Evolutionary conservation across 2,888 invertebrate species (phyloP).

Genomic region (Cryptosula pallasiana): DNA sequence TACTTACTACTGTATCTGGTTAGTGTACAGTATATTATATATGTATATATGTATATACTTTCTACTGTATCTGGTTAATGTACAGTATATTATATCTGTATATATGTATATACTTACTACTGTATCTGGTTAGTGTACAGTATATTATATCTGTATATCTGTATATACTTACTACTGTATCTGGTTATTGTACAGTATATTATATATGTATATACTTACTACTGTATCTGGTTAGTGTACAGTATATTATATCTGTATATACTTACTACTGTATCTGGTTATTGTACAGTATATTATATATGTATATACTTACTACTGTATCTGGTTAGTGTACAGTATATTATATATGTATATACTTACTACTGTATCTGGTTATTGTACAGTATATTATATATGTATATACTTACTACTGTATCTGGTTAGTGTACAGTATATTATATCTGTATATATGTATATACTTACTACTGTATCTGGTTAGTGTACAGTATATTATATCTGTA

Average conservation of each 20-base stretch:
- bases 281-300: not conserved
- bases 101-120: too few relatives aligned
- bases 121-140: not conserved
- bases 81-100: not conserved
- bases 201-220: not conserved
- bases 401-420: not conserved
- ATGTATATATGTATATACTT: not conserved
- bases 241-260: not conserved
- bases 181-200: not conserved
- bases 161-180: not conserved
- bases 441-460: not conserved
- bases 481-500: not conserved
- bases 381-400: not conserved
- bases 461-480: not conserved
- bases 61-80: not conserved
- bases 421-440: too few relatives aligned
- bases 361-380: not conserved
- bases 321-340: not conserved
- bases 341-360: not conserved
- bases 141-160: not conserved
- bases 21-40: too few relatives aligned
- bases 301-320: not conserved
- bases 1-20: not conserved
- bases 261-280: not conserved
- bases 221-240: not conserved